Evolutionary conservation across 2,888 invertebrate species (phyloP), one percentile per base, ranked within the genome.

Genomic region (Erebia aethiops): DNA sequence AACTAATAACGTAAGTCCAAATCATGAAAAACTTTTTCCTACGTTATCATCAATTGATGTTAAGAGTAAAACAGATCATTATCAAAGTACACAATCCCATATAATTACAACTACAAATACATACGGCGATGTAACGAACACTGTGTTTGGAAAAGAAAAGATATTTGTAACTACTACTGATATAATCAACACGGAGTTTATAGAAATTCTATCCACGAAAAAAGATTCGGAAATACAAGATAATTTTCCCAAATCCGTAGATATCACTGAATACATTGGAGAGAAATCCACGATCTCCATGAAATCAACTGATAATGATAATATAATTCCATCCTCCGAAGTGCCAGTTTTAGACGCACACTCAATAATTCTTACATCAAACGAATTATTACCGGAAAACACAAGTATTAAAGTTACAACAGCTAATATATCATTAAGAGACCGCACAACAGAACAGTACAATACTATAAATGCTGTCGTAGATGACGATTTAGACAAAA

Each of bases 281-380:
- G 16, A 43, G 3, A 10, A 43, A 43, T 43, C 61, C 13, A 1
- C 61, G 18, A 35, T 58, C 8, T 49, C 49, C 9, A 49, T 49
- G 9, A 14, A 21, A 62, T 62, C 49, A 1, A 46, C 18, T 16
- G 46, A 46, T 10, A 62, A 1, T 46, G 14, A 21, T 62, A 21
- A 21, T 61, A 11, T 16, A n/a, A 13, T 18, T 61, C 2, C 43
- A 18, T 18, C 11, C 14, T 13, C 49, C 14, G 21, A 62, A 18
- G 26, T 21, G 2, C 21, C 62, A 62, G 14, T 62, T 49, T 46
- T 14, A 14, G 49, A 46, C 2, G 49, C 62, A 49, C 62, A 46
- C 18, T 62, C 62, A 62, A 62, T 61, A 46, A 21, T 61, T 18
- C 16, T 49, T 14, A 21, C 49, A 62, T 5, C 49, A 21, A 21